These are phyloP conservation scores for Raphicerus campestris DNA, from an alignment of 2,113 vertebrate genomes.

Conservation along the genomic window DNA sequence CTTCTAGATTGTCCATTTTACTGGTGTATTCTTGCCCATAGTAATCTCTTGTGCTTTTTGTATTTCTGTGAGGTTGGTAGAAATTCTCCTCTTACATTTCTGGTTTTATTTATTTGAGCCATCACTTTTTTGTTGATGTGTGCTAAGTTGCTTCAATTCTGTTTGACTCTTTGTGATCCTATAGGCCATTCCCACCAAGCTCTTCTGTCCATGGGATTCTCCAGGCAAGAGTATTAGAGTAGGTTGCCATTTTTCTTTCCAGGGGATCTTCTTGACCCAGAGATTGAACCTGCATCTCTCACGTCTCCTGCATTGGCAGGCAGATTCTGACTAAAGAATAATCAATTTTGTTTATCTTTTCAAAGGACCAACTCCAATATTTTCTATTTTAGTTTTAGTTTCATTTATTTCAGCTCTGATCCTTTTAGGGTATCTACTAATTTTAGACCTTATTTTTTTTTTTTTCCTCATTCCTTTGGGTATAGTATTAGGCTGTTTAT, in stretches of 20 bases:
- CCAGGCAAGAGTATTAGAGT: background rate
- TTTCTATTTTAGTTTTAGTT: background rate
- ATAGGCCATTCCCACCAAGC: background rate
- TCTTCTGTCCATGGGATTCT: background rate
- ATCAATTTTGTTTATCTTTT: background rate
- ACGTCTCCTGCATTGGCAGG: background rate
- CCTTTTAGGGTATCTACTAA: background rate
- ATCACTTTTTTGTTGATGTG: background rate
- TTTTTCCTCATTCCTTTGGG: background rate
- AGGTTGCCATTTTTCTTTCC: background rate
- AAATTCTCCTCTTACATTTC: background rate
- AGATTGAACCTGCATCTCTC: background rate
- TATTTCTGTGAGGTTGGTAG: background rate
- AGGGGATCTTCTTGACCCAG: background rate
- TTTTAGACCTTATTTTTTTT: background rate
- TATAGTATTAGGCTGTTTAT: background rate
- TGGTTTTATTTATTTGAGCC: background rate
- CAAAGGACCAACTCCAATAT: background rate
- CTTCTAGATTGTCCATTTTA: background rate
- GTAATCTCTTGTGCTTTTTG: background rate
- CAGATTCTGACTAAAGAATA: background rate
- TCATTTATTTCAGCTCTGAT: background rate
- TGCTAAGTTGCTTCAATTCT: background rate
- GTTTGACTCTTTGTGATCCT: background rate
- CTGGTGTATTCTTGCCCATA: background rate